Base-by-base conservation (phyloP, 2,113 vertebrate species). In the Lichenostomus cassidix region DNA sequence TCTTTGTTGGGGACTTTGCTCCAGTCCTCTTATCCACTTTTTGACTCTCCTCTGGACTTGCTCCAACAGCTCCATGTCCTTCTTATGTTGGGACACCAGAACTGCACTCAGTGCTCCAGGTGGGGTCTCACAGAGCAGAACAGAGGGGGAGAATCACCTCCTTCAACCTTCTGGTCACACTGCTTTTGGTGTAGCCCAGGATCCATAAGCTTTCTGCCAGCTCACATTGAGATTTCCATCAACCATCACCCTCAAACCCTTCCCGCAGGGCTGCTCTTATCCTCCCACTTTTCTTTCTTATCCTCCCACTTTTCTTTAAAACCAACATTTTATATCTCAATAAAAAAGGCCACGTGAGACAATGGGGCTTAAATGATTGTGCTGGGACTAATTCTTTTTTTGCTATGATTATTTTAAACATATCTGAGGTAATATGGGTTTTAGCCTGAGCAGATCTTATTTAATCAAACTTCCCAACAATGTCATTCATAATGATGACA, bases 401-500 rank as follows among this genome's bases (percentile, higher is more conserved):
- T 29, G n/a, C 56, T 42, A 31, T 75, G 7, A 39, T 35, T 80
- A 35, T 79, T 87, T 52, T 15, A 59, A 78, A 67, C 14, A 63
- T 27, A 49, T 70, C 37, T 63, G 28, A 78, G n/a, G 44, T 53
- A 60, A 74, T 46, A 35, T 14, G n/a, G 13, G 39, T 81, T 90
- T 85, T 81, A 50, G 65, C 59, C 77, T 63, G 31, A 70, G 88
- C 79, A 96, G 92, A 90, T 93, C 92, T 92, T 95, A 83, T 41
- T 92, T 94, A 96, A 97, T 97, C 95, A 95, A 85, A 79, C 63
- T 89, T 78, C 85, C 95, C 92, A 91, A 95, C 91, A 96, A 71
- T 90, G 94, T 89, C 94, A 91, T 95, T 96, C 91, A 91, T 96
- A 97, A 95, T 92, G 94, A 96, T 91, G 85, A 88, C 78, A 96